Evolutionary conservation across 2,113 vertebrate genomes (phyloP).

Genomic region (Hypomesus transpacificus): DNA sequence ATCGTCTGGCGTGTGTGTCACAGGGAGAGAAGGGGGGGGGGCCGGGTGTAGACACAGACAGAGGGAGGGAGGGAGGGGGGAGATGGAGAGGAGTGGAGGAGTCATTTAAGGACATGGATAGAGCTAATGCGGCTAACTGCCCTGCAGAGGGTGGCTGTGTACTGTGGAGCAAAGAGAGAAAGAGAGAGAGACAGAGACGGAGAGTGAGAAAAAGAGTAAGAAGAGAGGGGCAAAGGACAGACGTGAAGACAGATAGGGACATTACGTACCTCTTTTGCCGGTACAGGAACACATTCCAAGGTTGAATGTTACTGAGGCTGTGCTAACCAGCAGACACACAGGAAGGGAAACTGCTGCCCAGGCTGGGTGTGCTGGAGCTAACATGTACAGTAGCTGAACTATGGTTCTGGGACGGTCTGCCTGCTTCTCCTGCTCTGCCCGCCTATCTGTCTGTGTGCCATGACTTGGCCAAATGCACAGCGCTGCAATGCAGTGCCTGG

Average conservation of each 20-base stretch:
- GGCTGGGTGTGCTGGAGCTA: not conserved
- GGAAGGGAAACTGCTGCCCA: too few species aligned
- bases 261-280: constrained; percentile 18
- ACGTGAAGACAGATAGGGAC: not conserved
- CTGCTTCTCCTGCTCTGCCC: not conserved
- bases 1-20: constrained; percentile 72
- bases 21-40: constrained; percentile 31
- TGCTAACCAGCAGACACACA: not conserved
- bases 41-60: constrained; percentile 65
- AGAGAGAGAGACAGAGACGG: constrained; percentile 34
- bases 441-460: constrained; percentile 55
- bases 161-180: constrained; percentile 20
- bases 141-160: constrained; percentile 47
- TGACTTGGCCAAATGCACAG: constrained; percentile 67
- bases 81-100: constrained; percentile 61
- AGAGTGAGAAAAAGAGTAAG: constrained; percentile 47
- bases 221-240: constrained; percentile 31
- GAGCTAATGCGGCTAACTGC: constrained; percentile 69
- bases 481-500: constrained; percentile 76
- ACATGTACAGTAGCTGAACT: not conserved
- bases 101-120: constrained; percentile 75
- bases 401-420: constrained; percentile 1
- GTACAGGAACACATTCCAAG: constrained; percentile 36
- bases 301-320: constrained; percentile 22
- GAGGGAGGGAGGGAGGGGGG: constrained; percentile 48